Evolutionary conservation across 1,140 invertebrate species (phyloP), one percentile per base, ranked within the genome.

Genomic region (Trypoxylus dichotomus): DNA sequence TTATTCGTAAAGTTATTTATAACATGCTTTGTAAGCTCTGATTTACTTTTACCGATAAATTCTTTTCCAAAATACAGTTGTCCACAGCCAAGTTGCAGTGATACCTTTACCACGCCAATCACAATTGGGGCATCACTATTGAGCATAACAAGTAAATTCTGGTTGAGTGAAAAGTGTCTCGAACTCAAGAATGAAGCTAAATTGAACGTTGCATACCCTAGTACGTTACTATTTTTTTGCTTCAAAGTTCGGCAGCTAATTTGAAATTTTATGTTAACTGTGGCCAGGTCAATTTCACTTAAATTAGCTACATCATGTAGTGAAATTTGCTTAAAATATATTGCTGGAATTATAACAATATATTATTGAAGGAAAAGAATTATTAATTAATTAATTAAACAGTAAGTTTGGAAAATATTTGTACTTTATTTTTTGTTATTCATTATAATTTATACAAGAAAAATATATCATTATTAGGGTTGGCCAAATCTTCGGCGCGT

Each of bases 41-140:
- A 27, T 68, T 27, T 27, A 79, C 37, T 85, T 82, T n/a, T 83
- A 88, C 88, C 86, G 77, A 89, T 78, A 81, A 88, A 88, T 81
- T 89, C 85, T 82, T 84, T 87, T 37, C 87, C 88, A 82, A 88
- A 89, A 79, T 89, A 86, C 43, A 87, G 82, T 79, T 81, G 83
- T 77, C 87, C 87, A 81, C 85, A 87, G 10, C 87, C 88, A 58
- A 90, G 85, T 83, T 89, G 87, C 42, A 86, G 73, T 13, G 84
- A 84, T 8, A 89, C 81, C 82, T 86, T 88, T 13, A 90, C 74
- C 8, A 27, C 80, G 7, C 85, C 85, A 37, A 83, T 42, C 13
- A 80, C 54, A 75, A 85, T 82, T 60, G 83, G 80, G 19, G 79
- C 81, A 25, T 78, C 79, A 37, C 81, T 82, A 43, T 79, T 80